A percentile compares a stretch with the other conserved stretches of the same genome.
These are phyloP conservation scores for Orchesella flavescens DNA, from an alignment of 2,888 invertebrate genomes.

Conservation along the genomic window DNA sequence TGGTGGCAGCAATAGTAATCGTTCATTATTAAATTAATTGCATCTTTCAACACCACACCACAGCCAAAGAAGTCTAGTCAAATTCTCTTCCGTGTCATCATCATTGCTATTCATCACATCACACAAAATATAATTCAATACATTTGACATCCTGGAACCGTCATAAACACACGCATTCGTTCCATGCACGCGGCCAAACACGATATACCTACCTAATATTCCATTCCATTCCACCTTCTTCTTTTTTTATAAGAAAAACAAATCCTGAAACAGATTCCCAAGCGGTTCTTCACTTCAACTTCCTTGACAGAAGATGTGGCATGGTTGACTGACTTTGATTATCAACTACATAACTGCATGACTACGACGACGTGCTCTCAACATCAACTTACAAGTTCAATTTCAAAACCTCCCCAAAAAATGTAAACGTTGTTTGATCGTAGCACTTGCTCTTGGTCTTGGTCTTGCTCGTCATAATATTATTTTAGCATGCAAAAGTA, in stretches of 20 bases:
- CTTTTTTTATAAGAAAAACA: not conserved
- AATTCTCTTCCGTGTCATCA: constrained; percentile 43
- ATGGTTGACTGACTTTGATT: not conserved
- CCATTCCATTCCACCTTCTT: no score
- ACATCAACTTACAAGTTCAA: not conserved
- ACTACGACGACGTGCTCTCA: not conserved
- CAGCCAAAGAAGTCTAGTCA: not conserved
- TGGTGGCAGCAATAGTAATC: constrained; percentile 38
- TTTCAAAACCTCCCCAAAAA: not conserved
- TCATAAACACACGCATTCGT: not conserved
- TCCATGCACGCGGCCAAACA: not conserved
- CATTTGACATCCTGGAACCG: constrained; percentile 12
- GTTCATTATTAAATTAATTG: constrained; percentile 56
- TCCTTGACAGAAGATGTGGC: not conserved
- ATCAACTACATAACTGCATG: not conserved
- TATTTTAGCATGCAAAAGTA: not conserved
- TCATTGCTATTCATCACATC: constrained; percentile 1
- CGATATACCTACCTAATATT: no score
- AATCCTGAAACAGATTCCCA: not conserved
- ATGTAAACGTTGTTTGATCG: no score
- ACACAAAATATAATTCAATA: not conserved
- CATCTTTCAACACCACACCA: constrained; percentile 37
- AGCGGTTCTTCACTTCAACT: not conserved
- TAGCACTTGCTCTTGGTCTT: no score
- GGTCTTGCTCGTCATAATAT: not conserved